Evolutionary conservation across 2,113 vertebrate genomes (phyloP), one percentile per base, ranked within the genome.

Genomic region (Hydrolagus affinis): DNA sequence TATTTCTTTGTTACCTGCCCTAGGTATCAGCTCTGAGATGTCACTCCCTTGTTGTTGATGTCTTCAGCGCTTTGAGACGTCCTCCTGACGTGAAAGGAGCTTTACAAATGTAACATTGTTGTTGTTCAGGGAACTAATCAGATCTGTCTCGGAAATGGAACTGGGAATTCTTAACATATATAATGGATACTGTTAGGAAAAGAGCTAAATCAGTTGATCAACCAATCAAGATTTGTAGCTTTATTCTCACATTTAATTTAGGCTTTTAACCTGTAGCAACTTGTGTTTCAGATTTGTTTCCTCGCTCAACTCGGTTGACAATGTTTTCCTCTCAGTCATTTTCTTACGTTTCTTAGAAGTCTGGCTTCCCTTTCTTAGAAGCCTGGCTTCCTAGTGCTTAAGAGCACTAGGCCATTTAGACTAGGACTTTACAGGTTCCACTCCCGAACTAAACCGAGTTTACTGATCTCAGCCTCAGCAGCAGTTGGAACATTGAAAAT

Each of bases 101-200:
- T n/a, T n/a, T n/a, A n/a, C n/a, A n/a, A n/a, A n/a, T n/a, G n/a
- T n/a, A n/a, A n/a, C n/a, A n/a, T n/a, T n/a, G n/a, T n/a, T n/a
- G n/a, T n/a, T n/a, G n/a, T n/a, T n/a, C 60, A 62, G 77, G 60
- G 12, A 66, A 17, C 77, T 64, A 83, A 83, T 7, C 62, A 83
- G 77, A 66, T 83, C 77, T 21, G 77, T 83, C 60, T 83, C 25
- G 30, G 60, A 83, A 83, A 83, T 83, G 62, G 25, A 64, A 32
- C 32, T 83, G 77, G 32, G 17, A 7, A 62, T 66, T 83, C 30
- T 83, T 64, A 83, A 62, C 77, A 83, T 83, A 30, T 66, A 83
- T 66, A 66, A 30, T 66, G 77, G 14, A 15, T 83, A 17, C 25
- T 64, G 8, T 17, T 19, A 25, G 25, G n/a, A 83, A 83, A 66